A percentile compares a stretch with the other conserved stretches of the same genome.
Conservation (phyloP, 2,113 vertebrate species). For the Butorides virescens region DNA sequence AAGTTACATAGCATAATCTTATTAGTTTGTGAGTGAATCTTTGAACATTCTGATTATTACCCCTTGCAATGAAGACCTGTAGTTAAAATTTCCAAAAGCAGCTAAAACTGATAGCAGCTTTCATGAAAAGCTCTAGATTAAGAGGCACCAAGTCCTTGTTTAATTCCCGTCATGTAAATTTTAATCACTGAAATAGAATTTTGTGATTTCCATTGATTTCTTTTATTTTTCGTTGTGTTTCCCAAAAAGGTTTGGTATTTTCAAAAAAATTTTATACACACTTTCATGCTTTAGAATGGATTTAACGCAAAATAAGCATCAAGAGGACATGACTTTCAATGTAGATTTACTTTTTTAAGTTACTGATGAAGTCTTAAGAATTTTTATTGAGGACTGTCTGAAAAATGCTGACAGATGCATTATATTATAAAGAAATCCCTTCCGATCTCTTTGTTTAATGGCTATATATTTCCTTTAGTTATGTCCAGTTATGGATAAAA, state of each 20-base stretch:
- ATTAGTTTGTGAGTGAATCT: conserved; percentile 3
- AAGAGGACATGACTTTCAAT: not conserved
- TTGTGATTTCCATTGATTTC: conserved; percentile 29
- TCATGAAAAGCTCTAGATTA: conserved; percentile 43
- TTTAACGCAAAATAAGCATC: conserved; percentile 26
- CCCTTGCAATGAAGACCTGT: not conserved
- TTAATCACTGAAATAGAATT: conserved; percentile 52
- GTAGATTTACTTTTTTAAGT: not conserved
- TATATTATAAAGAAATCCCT: not conserved
- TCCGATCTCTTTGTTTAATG: not conserved
- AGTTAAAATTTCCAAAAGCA: conserved; percentile 54
- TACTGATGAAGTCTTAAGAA: not conserved
- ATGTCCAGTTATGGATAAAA: not conserved
- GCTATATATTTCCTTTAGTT: not conserved
- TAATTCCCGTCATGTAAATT: conserved; percentile 38
- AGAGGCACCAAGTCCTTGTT: conserved; percentile 11
- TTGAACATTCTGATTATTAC: conserved; percentile 1
- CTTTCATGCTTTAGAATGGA: not conserved
- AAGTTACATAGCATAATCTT: conserved; percentile 23
- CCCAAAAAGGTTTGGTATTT: conserved; percentile 38
- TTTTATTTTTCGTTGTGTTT: conserved; percentile 31
- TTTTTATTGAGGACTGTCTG: not conserved
- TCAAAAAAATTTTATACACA: conserved; percentile 9
- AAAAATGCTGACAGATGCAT: not conserved
- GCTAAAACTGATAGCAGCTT: conserved; percentile 18